phyloP scores from a whole-genome alignment of 2,888 invertebrate genomes.

The Andricus curvator region DNA sequence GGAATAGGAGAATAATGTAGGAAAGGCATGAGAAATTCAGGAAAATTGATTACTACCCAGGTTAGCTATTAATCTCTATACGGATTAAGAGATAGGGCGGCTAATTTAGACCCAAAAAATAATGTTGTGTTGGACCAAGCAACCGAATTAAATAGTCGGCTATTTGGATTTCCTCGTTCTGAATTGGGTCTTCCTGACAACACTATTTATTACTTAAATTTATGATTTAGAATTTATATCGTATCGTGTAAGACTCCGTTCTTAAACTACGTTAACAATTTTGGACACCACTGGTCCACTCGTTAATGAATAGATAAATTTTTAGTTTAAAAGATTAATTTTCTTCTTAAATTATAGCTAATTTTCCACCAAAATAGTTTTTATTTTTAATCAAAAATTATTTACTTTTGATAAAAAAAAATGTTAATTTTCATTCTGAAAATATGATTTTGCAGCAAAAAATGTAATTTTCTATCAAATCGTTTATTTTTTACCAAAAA shows the following conservation, averaged over 20 bases:
- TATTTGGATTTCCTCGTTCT: not conserved
- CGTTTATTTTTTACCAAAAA: no score
- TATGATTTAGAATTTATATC: not conserved
- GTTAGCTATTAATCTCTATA: slow-evolving; percentile 5
- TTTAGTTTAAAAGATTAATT: no score
- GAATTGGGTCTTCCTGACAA: not conserved
- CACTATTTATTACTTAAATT: not conserved
- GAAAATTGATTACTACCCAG: slow-evolving; percentile 32
- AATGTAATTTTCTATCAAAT: no score
- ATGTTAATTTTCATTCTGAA: no score
- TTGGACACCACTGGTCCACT: no score
- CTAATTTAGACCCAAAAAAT: not conserved
- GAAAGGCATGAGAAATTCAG: slow-evolving; percentile 11
- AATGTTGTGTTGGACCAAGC: not conserved
- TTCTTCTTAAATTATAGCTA: no score
- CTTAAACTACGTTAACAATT: no score
- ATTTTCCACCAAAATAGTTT: no score
- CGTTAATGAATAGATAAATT: no score
- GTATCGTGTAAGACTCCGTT: not conserved
- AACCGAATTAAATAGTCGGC: not conserved
- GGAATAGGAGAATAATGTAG: slow-evolving; percentile 8
- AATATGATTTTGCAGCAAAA: no score
- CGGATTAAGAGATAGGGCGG: not conserved
- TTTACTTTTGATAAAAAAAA: no score
- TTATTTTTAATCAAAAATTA: no score